phyloP scores from a whole-genome alignment of 2,113 vertebrate genomes.

The Noturus placidus region DNA sequence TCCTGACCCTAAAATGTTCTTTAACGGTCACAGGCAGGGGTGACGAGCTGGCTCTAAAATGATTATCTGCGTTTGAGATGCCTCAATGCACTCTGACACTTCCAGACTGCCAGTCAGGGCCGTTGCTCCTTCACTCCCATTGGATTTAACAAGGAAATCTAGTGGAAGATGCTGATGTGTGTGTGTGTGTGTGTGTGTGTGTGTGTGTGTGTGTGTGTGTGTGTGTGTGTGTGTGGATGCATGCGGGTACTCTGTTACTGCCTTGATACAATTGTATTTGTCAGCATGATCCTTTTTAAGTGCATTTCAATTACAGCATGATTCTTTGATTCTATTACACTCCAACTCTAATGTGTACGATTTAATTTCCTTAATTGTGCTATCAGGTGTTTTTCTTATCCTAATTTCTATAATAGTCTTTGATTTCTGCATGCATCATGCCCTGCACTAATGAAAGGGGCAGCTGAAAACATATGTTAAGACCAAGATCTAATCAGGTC shows the following conservation, averaged over 20 bases:
- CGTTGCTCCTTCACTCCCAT: constrained; percentile 85
- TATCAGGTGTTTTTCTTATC: constrained; percentile 86
- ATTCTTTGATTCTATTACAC: constrained; percentile 97
- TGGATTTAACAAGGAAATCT: constrained; percentile 87
- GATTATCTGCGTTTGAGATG: constrained; percentile 81
- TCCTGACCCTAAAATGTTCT: constrained; percentile 82
- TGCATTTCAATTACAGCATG: constrained; percentile 97
- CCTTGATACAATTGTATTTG: constrained; percentile 92
- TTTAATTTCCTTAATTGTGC: constrained; percentile 98
- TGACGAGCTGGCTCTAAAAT: constrained; percentile 85
- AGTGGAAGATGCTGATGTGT: constrained; percentile 68
- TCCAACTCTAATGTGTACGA: constrained; percentile 87
- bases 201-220: constrained; percentile 62
- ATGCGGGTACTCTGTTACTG: constrained; percentile 73
- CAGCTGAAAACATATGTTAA: constrained; percentile 79
- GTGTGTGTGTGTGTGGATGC: constrained; percentile 73
- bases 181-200: constrained; percentile 74
- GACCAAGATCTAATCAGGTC: constrained; percentile 76
- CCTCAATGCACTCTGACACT: constrained; percentile 80
- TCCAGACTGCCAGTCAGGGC: constrained; percentile 85
- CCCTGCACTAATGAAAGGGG: constrained; percentile 87
- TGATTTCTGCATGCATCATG: constrained; percentile 80
- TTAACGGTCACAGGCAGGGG: constrained; percentile 67
- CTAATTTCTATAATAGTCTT: constrained; percentile 93
- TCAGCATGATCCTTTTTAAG: constrained; percentile 97